Evolutionary conservation across 2,797 vertebrate species (phyloP).

Genomic region (Sardinella longiceps): DNA sequence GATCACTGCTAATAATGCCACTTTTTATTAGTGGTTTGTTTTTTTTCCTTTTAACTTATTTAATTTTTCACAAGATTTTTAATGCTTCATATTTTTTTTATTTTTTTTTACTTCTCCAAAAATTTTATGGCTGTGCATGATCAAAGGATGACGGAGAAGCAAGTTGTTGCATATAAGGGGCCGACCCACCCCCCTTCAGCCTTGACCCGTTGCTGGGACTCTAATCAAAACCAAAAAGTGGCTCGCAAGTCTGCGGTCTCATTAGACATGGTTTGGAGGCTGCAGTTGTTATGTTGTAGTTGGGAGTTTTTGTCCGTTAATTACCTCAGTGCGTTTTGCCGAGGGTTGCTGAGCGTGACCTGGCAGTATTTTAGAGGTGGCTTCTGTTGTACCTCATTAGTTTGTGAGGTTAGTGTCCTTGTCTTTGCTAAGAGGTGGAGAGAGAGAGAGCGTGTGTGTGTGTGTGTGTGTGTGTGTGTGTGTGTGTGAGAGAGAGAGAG

Average conservation of each 20-base stretch:
- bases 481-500: not conserved
- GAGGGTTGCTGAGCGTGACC: not conserved
- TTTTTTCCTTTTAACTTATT: not conserved
- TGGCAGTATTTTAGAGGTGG: not conserved
- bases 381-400: not conserved
- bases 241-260: not conserved
- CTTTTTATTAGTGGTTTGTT: constrained; percentile 11
- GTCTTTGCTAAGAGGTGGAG: not conserved
- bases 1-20: not conserved
- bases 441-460: not conserved
- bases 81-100: not conserved
- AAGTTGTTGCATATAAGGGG: not conserved
- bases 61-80: not conserved
- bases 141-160: not conserved
- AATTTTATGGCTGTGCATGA: not conserved
- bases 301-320: not conserved
- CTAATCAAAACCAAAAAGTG: not conserved
- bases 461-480: no score
- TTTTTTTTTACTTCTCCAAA: not conserved
- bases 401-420: not conserved
- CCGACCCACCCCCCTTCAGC: not conserved
- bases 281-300: not conserved
- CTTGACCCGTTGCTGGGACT: not conserved
- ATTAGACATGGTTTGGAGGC: not conserved
- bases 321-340: not conserved